Evolutionary conservation across 2,888 invertebrate species (phyloP).

Genomic region (Tupiocoris notatus): DNA sequence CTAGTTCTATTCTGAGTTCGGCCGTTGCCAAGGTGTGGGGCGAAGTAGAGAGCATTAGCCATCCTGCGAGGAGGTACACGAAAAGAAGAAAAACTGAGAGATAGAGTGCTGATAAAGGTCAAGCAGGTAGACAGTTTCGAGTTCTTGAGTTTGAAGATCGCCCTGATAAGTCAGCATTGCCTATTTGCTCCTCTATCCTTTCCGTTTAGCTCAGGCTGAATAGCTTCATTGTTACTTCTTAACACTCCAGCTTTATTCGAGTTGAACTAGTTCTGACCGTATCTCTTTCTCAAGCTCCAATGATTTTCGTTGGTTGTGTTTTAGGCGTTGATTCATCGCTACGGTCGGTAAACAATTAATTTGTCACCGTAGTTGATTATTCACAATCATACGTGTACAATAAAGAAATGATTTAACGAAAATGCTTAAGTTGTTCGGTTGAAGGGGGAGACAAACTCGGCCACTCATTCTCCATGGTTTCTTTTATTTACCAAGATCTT

Average conservation of each 20-base stretch:
- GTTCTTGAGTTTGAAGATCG: not conserved
- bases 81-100: not conserved
- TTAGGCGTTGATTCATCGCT: too few species aligned
- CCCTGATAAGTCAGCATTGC: not conserved
- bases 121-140: constrained; percentile 16
- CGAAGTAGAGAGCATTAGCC: not conserved
- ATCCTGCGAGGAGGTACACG: not conserved
- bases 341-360: too few species aligned
- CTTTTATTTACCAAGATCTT: too few species aligned
- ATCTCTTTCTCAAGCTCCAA: not conserved
- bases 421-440: too few species aligned
- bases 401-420: too few species aligned
- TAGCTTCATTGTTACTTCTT: not conserved
- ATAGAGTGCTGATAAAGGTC: constrained; percentile 27
- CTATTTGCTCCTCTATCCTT: not conserved
- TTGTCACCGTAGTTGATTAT: too few species aligned
- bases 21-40: not conserved
- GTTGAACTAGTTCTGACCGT: not conserved
- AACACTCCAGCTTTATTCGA: not conserved
- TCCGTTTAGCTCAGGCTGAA: not conserved
- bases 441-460: too few species aligned
- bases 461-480: too few species aligned
- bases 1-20: too few species aligned
- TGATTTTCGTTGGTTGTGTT: not conserved
- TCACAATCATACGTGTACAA: too few species aligned